phyloP scores from a whole-genome alignment of 2,797 vertebrate species.

The Delichon dasypus region DNA sequence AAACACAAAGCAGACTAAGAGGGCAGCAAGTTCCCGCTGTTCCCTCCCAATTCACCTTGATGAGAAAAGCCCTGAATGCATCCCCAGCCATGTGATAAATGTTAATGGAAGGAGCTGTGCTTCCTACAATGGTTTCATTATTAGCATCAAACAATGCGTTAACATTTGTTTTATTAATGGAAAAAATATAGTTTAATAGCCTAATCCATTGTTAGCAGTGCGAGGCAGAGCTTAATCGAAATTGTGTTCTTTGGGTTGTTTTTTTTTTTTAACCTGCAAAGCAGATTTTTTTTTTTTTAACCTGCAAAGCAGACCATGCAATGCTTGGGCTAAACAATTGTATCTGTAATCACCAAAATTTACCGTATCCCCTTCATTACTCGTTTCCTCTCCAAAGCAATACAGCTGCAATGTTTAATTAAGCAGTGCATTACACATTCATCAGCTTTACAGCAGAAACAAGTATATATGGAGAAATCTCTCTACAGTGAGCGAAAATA shows the following conservation, averaged over 20 bases:
- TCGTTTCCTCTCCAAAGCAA: neutral
- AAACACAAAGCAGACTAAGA: neutral
- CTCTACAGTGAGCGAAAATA: neutral
- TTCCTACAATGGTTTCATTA: conserved; percentile 24
- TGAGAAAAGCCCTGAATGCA: neutral
- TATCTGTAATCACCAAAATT: conserved; percentile 11
- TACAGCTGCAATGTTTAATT: conserved; percentile 18
- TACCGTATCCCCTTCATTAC: neutral
- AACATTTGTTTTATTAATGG: conserved; percentile 53
- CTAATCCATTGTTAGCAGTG: neutral
- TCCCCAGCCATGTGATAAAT: neutral
- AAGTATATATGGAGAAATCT: neutral
- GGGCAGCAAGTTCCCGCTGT: neutral
- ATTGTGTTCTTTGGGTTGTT: neutral
- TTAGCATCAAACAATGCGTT: conserved; percentile 39
- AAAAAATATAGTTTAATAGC: conserved; percentile 27
- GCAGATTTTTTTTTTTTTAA: neutral
- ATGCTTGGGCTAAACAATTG: neutral
- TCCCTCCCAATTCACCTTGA: neutral
- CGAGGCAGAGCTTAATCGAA: conserved; percentile 13
- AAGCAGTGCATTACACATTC: neutral
- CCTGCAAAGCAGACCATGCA: neutral
- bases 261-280: neutral
- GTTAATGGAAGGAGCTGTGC: neutral
- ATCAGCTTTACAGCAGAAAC: neutral